Conservation (phyloP, 2,888 invertebrate species). For the Tiliacea citrago region DNA sequence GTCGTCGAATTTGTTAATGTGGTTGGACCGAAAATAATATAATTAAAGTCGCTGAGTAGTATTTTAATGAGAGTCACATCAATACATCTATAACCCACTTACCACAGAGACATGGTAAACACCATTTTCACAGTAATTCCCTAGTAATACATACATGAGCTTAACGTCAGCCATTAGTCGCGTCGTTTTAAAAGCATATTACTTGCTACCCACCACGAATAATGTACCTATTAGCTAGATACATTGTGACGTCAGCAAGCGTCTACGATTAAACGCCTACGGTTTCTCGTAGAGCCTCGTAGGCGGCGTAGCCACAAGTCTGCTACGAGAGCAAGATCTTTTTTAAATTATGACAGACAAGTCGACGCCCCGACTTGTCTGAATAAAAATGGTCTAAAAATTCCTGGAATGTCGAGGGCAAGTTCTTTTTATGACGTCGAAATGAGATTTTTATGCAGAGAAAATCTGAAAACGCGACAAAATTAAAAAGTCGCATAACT, state of each 20-base stretch:
- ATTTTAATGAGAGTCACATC: constrained; percentile 25
- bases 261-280: constrained; percentile 61
- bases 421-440: constrained; percentile 27
- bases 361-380: constrained; percentile 1
- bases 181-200: constrained; percentile 66
- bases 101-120: constrained; percentile 9
- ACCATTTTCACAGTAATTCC: constrained; percentile 48
- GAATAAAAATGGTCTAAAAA: constrained; percentile 40
- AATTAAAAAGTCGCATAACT: constrained; percentile 34
- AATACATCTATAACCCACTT: constrained; percentile 1
- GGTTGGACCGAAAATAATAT: constrained; percentile 6
- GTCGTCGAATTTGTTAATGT: constrained; percentile 16
- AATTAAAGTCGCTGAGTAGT: constrained; percentile 11
- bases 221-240: constrained; percentile 67
- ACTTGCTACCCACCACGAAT: constrained; percentile 59
- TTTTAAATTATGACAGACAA: constrained; percentile 40
- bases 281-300: constrained; percentile 57
- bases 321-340: constrained; percentile 42
- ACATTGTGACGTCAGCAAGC: constrained; percentile 60
- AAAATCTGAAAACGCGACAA: constrained; percentile 15
- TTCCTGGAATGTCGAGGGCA: constrained; percentile 12
- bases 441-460: constrained; percentile 48
- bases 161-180: constrained; percentile 62
- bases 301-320: constrained; percentile 57
- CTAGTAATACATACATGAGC: constrained; percentile 41